Evolutionary conservation across 2,888 invertebrate species (phyloP), one percentile per base, ranked within the genome.

Genomic region (Argyra leucocephala): DNA sequence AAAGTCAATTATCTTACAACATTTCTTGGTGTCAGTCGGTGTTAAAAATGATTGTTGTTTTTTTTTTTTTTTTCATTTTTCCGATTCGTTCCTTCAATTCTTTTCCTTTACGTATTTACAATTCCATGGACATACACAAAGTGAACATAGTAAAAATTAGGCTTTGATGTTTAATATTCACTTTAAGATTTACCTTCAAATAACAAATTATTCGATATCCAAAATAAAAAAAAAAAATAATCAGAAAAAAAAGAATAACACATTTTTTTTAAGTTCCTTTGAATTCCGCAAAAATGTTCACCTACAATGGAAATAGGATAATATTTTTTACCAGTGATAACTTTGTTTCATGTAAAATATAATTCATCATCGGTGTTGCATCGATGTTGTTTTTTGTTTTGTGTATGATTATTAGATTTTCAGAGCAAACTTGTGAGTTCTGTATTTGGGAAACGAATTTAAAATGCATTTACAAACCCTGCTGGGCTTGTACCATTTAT

Each of bases 1-100:
- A 48, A 48, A 48, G 48, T 48, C 48, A 48, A 48, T 48, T 48
- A 48, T 48, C 48, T 48, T 48, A 48, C 48, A 48, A 48, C 48
- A 48, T 48, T 48, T 48, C 48, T 48, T 48, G n/a, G 48, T 48
- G 48, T 48, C 48, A 48, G 48, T 48, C 48, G 48, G 48, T 48
- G 48, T 48, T 48, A 48, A 48, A 48, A 48, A 48, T 48, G 48
- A 48, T 48, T 48, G 12, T 48, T 48, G 1, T 18, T 48, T 48
- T 48, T 15, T 5, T 48, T 15, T 6, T 48, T 15, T 48, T 48
- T 15, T 48, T 48, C n/a, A 1, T 48, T 9, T 48, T 48, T 48
- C 18, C 18, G 18, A 1, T 31, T 3, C 18, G 12, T 48, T 48
- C 18, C 1, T 31, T 31, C 12, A 10, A 10, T 31, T 48, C 18